Percentiles rank a stretch among this genome's conserved stretches.
These are phyloP conservation scores for Bhutanitis thaidina DNA, from an alignment of 2,888 invertebrate species.

Conservation along the genomic window DNA sequence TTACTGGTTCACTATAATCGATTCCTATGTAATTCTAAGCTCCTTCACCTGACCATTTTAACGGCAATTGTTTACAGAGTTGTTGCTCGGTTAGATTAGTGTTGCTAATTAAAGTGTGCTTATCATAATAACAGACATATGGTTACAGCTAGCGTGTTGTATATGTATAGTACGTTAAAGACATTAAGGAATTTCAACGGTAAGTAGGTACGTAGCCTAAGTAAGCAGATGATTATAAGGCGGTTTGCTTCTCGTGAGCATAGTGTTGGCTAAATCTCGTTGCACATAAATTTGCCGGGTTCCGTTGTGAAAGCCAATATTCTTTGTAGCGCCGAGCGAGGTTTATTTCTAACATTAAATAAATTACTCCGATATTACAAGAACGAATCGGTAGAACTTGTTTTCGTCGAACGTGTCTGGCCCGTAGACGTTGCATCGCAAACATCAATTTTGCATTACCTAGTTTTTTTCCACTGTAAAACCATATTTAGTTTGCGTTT, in stretches of 20 bases:
- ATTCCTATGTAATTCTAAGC: conserved; percentile 63
- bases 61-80: conserved; percentile 40
- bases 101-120: conserved; percentile 14
- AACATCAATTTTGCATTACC: conserved; percentile 59
- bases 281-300: conserved; percentile 73
- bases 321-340: conserved; percentile 71
- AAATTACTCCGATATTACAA: conserved; percentile 77
- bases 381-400: conserved; percentile 73
- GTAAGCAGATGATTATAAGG: conserved; percentile 31
- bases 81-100: conserved; percentile 15
- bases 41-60: conserved; percentile 55
- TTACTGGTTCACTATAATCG: conserved; percentile 64
- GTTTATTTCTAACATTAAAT: conserved; percentile 78
- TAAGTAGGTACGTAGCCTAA: conserved; percentile 19
- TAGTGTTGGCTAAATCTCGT: conserved; percentile 65
- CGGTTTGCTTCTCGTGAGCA: conserved; percentile 56
- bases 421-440: conserved; percentile 54
- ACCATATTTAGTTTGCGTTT: conserved; percentile 30
- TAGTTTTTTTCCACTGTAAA: conserved; percentile 36
- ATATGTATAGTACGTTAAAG: background rate
- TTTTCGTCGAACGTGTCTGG: conserved; percentile 64
- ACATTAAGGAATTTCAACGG: conserved; percentile 13
- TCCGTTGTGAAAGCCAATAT: conserved; percentile 79
- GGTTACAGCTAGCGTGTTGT: background rate
- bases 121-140: conserved; percentile 4